Base-by-base conservation (phyloP, 2,113 vertebrate species). In the Hippocampus barbouri region DNA sequence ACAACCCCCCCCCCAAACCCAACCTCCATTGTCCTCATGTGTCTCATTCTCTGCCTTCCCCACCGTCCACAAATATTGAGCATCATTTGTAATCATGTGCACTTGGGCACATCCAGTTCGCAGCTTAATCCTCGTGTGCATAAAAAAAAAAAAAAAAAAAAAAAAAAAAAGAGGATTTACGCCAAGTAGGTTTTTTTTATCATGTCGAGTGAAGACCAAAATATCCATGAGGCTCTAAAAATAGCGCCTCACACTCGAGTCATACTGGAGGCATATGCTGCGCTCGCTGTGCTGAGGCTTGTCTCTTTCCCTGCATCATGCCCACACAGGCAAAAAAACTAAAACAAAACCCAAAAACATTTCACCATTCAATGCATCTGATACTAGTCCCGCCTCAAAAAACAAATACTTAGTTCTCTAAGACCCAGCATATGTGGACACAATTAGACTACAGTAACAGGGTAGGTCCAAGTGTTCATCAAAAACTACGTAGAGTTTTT, bases 141-240 rank as follows among this genome's bases (percentile, higher is more conserved):
- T 30, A 30, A 30, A 34, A 34, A 34, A 79, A 79, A 77, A 34
- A 34, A 79, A 79, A 77, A 78, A 30, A 30, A 30, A 30, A 30
- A 71, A n/a, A 40, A 34, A 79, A 77, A 70, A 12, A 15, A 21
- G 30, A 40, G 72, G 80, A 71, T 84, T 89, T 76, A 79, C 74
- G 80, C 81, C 74, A 75, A 79, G 64, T 72, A 72, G 40, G 77
- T 85, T 83, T 80, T 75, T 76, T 78, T 75, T 45, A 12, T 67
- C 73, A 18, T 71, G 65, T 75, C 76, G 70, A 61, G 81, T 54
- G 20, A 74, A 69, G 79, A 69, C 70, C 86, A 85, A 91, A 85
- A 91, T 87, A 85, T 56, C 64, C 79, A 71, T 57, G 27, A n/a
- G 76, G 11, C 49, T 76, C 89, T 89, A 89, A 86, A 88, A 90